Evolutionary conservation across 2,888 invertebrate genomes (phyloP), one percentile per base, ranked within the genome.

Genomic region (Ornithoptera alexandrae): DNA sequence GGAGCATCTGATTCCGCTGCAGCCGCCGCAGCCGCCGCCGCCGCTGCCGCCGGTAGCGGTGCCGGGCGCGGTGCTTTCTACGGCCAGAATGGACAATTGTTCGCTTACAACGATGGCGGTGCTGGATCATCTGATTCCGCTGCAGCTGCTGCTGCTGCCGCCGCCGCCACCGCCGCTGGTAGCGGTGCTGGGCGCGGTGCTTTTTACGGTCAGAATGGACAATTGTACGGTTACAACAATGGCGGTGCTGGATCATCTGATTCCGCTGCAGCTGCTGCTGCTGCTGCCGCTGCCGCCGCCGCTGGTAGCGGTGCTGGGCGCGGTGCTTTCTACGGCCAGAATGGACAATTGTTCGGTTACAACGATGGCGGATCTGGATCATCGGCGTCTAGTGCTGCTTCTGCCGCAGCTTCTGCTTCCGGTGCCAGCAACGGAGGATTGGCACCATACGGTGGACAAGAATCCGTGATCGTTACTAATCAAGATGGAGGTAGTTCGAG

Each of bases 1-100:
- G 63, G 68, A 62, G 66, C 67, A 39, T 39, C 39, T 39, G 39
- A 39, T 39, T 5, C 75, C 15, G 57, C 73, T 15, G 50, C 66
- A 42, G 61, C 69, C 20, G 71, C 68, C 63, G 39, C 36, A 8
- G 39, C 39, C 8, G 36, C 61, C 8, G 39, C 39, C 39, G 39
- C 39, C 39, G 39, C 39, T 7, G 39, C 39, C 7, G 42, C 62
- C 1, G 62, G 6, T 15, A 65, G 67, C 42, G 59, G 72, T 22
- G 60, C 68, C 17, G 17, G 61, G 30, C 65, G 60, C 65, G 63
- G 57, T 56, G 18, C 65, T 65, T 20, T 20, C 7, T n/a, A 56
- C 56, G n/a, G 56, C 18, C 56, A 56, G 20, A n/a, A 12, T 46
- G 46, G 46, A 46, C 46, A 46, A 46, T 15, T 17, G 17, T 10